Conservation (phyloP, 1,140 invertebrate species). For the Scaptomyza hsui region DNA sequence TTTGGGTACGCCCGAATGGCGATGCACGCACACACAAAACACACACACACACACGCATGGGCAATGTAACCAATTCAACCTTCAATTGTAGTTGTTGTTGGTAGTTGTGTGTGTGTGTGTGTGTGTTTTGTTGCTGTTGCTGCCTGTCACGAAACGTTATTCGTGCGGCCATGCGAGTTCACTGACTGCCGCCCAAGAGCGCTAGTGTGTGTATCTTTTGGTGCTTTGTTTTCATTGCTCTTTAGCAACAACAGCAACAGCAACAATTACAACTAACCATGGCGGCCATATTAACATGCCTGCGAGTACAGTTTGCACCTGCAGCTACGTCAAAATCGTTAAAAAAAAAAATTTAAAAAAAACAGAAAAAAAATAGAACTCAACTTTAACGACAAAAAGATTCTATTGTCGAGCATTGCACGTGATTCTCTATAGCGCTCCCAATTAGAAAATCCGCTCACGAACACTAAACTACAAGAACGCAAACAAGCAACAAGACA, state of each 20-base stretch:
- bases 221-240: constrained; percentile 76
- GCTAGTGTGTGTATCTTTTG: constrained; percentile 47
- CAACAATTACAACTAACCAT: constrained; percentile 54
- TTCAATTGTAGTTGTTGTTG: constrained; percentile 76
- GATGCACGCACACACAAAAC: constrained; percentile 69
- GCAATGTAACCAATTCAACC: constrained; percentile 78
- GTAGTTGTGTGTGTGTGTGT: constrained; percentile 35
- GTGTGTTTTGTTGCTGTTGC: constrained; percentile 31
- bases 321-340: constrained; percentile 65
- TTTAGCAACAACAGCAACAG: constrained; percentile 37
- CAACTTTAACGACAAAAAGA: constrained; percentile 74
- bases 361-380: too few species aligned
- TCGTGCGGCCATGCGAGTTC: constrained; percentile 81
- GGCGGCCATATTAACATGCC: constrained; percentile 79
- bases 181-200: constrained; percentile 71
- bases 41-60: constrained; percentile 37
- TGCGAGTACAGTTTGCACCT: constrained; percentile 78
- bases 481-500: constrained; percentile 37
- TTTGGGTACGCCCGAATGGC: constrained; percentile 79
- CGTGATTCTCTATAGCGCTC: constrained; percentile 73
- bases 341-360: constrained; percentile 46
- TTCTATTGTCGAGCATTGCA: constrained; percentile 75
- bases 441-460: constrained; percentile 75
- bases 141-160: constrained; percentile 78
- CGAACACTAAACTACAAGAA: constrained; percentile 63